phyloP scores from a whole-genome alignment of 2,888 invertebrate genomes.

The Drepana falcataria region DNA sequence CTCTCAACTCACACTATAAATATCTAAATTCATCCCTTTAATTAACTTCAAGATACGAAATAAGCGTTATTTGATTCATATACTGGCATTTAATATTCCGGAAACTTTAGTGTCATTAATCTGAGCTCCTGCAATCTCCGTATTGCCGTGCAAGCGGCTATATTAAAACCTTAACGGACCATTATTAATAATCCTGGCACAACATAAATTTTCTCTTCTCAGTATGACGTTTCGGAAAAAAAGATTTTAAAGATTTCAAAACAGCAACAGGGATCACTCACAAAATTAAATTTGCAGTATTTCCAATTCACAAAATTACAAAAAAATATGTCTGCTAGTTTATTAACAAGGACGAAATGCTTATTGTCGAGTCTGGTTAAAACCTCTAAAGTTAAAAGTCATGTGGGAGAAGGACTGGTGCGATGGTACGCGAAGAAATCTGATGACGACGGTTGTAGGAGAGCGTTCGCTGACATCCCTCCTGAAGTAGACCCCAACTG shows the following conservation, averaged over 20 bases:
- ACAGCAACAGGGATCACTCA: conserved; percentile 33
- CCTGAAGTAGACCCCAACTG: conserved; percentile 41
- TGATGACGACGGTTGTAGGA: conserved; percentile 39
- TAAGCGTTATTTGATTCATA: too few species aligned
- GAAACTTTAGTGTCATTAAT: too few species aligned
- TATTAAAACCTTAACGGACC: conserved; percentile 4
- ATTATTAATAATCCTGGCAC: conserved; percentile 15
- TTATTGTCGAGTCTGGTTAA: conserved; percentile 26
- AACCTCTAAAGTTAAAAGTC: conserved; percentile 14
- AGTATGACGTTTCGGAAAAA: conserved; percentile 5
- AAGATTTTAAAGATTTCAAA: conserved; percentile 20
- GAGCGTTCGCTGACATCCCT: conserved; percentile 52
- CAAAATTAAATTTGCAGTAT: too few species aligned
- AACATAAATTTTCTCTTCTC: conserved; percentile 9
- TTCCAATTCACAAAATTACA: too few species aligned
- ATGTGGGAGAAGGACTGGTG: conserved; percentile 13
- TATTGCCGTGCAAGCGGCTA: neutral
- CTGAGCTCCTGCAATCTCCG: too few species aligned
- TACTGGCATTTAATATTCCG: too few species aligned
- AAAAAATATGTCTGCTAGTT: conserved; percentile 16
- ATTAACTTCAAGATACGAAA: too few species aligned
- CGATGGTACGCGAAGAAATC: conserved; percentile 40
- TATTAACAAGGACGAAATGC: conserved; percentile 25
- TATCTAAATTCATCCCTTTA: conserved; percentile 17
- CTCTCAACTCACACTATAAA: conserved; percentile 46